Evolutionary conservation across 2,113 vertebrate genomes (phyloP), one percentile per base, ranked within the genome.

Genomic region (Dipodomys merriami): DNA sequence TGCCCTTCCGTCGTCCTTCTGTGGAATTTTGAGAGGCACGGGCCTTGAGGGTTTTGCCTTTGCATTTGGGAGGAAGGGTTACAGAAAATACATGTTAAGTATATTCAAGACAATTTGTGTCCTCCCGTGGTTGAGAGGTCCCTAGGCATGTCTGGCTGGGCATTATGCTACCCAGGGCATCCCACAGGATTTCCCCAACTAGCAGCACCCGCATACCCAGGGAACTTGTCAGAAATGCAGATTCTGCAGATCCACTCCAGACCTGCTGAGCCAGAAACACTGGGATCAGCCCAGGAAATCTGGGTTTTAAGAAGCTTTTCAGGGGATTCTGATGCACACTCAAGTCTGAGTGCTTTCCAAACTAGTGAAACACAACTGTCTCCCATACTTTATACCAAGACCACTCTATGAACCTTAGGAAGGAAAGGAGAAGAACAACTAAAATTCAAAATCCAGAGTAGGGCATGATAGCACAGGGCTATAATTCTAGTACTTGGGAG

Each of bases 21-120:
- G 1, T 57, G 74, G 15, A 71, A 49, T 82, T 6, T 13, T 18
- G 9, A 57, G 46, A 39, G 27, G 35, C 29, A 72, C 53, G 15
- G 29, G 39, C 57, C 84, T 29, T 46, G 7, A 30, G 88, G 49
- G 29, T 16, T 90, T 73, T 6, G 39, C 33, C 30, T 91, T 76
- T 88, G 13, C 33, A 35, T 62, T 57, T 44, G 5, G 62, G 25
- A 78, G 4, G 19, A 68, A 19, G 18, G 9, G 1, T 39, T 78
- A 49, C 83, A 44, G 27, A 65, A 71, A 79, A 49, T 5, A 15
- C 46, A 35, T 44, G n/a, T 62, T 9, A 89, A 86, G 30, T 57
- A 87, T 49, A 62, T 18, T 11, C 30, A 90, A 85, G 77, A 86
- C 79, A 91, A 84, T 19, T 79, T 69, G 62, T n/a, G n/a, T 77